A percentile compares a stretch with the other conserved stretches of the same genome.
phyloP scores from a whole-genome alignment of 1,140 invertebrate genomes.

The Brachionus calyciflorus region DNA sequence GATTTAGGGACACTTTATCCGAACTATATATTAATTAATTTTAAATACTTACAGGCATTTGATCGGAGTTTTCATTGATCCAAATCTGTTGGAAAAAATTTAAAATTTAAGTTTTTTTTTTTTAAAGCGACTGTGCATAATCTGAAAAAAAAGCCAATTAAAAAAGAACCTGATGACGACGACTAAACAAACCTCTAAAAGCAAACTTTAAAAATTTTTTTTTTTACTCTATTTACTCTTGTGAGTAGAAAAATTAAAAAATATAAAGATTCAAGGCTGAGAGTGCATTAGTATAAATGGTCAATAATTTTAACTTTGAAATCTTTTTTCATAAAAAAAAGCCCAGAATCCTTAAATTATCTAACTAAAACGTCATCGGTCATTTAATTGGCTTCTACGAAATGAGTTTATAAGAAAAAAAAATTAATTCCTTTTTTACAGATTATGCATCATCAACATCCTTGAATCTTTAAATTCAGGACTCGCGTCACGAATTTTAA shows the following conservation, averaged over 20 bases:
- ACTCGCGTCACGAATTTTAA: conserved; percentile 26
- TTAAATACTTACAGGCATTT: conserved; percentile 62
- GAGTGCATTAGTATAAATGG: not conserved
- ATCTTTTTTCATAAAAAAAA: not conserved
- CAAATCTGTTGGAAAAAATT: conserved; percentile 28
- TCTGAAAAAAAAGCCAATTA: conserved; percentile 18
- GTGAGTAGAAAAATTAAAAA: not conserved
- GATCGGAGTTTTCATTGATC: conserved; percentile 50
- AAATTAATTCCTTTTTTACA: not conserved
- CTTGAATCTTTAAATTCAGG: conserved; percentile 26
- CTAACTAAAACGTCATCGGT: too few relatives aligned
- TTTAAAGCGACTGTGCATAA: not conserved
- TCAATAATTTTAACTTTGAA: not conserved
- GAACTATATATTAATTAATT: too few relatives aligned
- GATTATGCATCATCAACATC: conserved; percentile 30
- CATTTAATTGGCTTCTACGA: too few relatives aligned
- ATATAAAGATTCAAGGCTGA: conserved; percentile 25
- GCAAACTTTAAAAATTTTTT: too few relatives aligned
- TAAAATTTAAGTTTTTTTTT: not conserved
- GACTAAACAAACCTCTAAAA: too few relatives aligned
- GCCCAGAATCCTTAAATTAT: conserved; percentile 31
- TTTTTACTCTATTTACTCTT: too few relatives aligned
- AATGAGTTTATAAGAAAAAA: too few relatives aligned
- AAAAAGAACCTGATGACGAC: conserved; percentile 1
- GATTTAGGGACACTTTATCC: too few relatives aligned